Percentiles rank a stretch among this genome's conserved stretches.
Evolutionary conservation across 2,797 vertebrate species (phyloP).

Genomic region (Steatocranus sp.): DNA sequence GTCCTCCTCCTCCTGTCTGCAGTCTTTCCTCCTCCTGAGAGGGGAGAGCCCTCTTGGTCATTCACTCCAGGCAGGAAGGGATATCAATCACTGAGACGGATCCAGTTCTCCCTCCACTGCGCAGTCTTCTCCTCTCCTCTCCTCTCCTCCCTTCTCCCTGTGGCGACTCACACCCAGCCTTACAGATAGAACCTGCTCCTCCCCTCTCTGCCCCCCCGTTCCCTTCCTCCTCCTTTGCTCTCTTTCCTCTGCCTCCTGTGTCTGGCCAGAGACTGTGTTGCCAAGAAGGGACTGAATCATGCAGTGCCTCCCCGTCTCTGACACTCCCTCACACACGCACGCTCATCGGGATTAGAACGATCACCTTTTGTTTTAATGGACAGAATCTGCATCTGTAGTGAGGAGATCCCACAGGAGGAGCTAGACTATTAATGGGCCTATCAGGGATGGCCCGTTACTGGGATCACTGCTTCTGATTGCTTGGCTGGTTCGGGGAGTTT

Average conservation of each 20-base stretch:
- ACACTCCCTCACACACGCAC: constrained; percentile 17
- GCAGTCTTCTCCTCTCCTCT: constrained; percentile 34
- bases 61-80: constrained; percentile 44
- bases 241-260: constrained; percentile 45
- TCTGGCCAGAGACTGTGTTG: constrained; percentile 65
- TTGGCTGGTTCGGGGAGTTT: constrained; percentile 43
- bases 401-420: constrained; percentile 39
- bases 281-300: constrained; percentile 62
- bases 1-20: constrained; percentile 37
- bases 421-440: constrained; percentile 41
- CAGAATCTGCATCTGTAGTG: constrained; percentile 37
- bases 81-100: constrained; percentile 53
- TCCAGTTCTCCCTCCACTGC: constrained; percentile 46
- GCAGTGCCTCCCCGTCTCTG: constrained; percentile 62
- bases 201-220: background rate
- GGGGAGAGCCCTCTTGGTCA: constrained; percentile 34
- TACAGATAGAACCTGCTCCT: constrained; percentile 46
- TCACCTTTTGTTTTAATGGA: constrained; percentile 44
- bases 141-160: constrained; percentile 21
- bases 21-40: constrained; percentile 39
- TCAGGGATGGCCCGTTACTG: constrained; percentile 20
- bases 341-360: constrained; percentile 27
- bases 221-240: background rate
- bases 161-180: constrained; percentile 61
- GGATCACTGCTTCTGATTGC: constrained; percentile 48